Base-by-base conservation (phyloP, 2,113 vertebrate genomes). In the Leiothrix lutea region DNA sequence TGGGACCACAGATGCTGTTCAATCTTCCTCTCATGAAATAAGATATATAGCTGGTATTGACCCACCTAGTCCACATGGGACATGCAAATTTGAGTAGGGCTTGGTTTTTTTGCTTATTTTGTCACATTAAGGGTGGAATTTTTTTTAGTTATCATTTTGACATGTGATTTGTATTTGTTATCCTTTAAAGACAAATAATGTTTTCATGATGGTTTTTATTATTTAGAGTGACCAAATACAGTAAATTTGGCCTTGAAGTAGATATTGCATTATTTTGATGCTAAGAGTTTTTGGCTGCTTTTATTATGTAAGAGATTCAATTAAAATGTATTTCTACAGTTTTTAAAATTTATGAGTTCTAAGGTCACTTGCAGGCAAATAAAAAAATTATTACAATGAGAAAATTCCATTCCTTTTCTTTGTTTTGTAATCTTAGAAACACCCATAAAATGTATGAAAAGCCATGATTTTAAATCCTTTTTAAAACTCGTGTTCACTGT, bases 81-180 rank as follows among this genome's bases (percentile, higher is more conserved):
- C n/a, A 40, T 67, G 29, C 61, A 54, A 44, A 80, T 92, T 64
- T 54, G 40, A 58, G 54, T 51, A 73, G 26, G 12, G 21, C 21
- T 48, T 48, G 1, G 1, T 53, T 70, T 21, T 79, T 92, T 73
- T 60, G 45, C 53, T 85, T 47, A 61, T 85, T 71, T 87, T 91
- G 71, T 86, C 50, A 42, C 6, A 8, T 64, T 87, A 82, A 48
- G 50, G 58, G 61, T 86, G 28, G 36, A 18, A 25, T 9, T 16
- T 82, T 19, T 90, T 82, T 85, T 42, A 86, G 48, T 77, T 88
- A 35, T 53, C 15, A 48, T 92, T 92, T 72, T 75, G 31, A 70
- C 71, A 90, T 93, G 54, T 66, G 71, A 67, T 88, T 95, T 92
- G 12, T 91, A 61, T 93, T 90, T 95, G 15, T 66, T 93, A 84